A percentile compares a stretch with the other conserved stretches of the same genome.
phyloP scores from a whole-genome alignment of 2,888 invertebrate genomes.

The Lasius fuliginosus region DNA sequence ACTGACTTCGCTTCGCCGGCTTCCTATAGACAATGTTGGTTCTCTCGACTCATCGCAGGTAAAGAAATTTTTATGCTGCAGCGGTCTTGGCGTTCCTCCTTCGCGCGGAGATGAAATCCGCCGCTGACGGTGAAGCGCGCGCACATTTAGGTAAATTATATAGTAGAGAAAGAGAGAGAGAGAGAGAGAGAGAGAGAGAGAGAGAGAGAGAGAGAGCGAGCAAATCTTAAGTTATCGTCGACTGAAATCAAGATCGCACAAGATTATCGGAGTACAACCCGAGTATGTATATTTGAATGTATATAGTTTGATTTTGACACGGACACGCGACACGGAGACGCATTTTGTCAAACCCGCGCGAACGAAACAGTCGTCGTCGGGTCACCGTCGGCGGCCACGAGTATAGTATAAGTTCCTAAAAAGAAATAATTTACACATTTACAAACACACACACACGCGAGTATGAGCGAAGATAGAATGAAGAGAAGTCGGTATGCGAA shows the following conservation, averaged over 20 bases:
- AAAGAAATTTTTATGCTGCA: conserved; percentile 30
- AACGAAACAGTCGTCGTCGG: conserved; percentile 43
- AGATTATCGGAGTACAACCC: conserved; percentile 36
- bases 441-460: background rate
- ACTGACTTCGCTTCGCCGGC: conserved; percentile 30
- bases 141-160: conserved; percentile 47
- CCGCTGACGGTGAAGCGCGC: conserved; percentile 17
- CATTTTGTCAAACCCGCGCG: conserved; percentile 56
- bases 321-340: conserved; percentile 44
- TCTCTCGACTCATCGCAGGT: conserved; percentile 34
- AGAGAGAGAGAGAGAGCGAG: background rate
- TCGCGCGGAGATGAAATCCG: background rate
- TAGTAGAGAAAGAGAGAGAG: background rate
- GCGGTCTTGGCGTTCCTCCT: conserved; percentile 32
- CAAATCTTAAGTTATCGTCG: conserved; percentile 39
- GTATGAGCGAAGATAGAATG: conserved; percentile 62
- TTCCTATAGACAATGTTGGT: conserved; percentile 33
- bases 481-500: conserved; percentile 60
- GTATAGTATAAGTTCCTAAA: conserved; percentile 85
- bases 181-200: background rate
- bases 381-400: conserved; percentile 75
- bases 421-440: conserved; percentile 63
- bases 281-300: conserved; percentile 30
- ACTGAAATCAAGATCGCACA: conserved; percentile 54
- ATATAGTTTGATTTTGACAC: conserved; percentile 50